Conservation (phyloP, 2,888 invertebrate species). For the Cheilosia soror region DNA sequence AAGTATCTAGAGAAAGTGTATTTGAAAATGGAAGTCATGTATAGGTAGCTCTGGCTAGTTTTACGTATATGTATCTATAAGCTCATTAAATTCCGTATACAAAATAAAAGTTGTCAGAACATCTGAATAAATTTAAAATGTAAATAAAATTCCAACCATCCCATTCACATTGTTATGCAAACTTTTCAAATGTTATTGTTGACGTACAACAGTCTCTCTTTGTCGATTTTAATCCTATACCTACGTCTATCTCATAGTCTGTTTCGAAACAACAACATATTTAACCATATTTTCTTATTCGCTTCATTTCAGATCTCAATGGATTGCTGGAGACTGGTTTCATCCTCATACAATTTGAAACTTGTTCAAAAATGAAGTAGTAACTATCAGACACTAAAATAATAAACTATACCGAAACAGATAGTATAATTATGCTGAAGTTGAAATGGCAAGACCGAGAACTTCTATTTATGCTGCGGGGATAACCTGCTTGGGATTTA, state of each 20-base stretch:
- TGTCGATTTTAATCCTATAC: background rate
- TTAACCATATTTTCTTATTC: background rate
- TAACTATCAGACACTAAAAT: background rate
- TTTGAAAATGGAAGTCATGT: too few species aligned
- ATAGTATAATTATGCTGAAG: constrained; percentile 79
- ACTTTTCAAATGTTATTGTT: constrained; percentile 1
- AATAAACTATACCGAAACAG: constrained; percentile 29
- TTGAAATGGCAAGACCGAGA: constrained; percentile 83
- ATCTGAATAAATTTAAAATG: background rate
- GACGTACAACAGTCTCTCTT: background rate
- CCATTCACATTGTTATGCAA: background rate
- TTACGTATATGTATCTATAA: too few species aligned
- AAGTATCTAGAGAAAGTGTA: too few species aligned
- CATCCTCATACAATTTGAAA: constrained; percentile 20
- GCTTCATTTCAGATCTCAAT: constrained; percentile 43
- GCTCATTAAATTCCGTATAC: too few species aligned
- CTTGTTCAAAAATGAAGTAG: constrained; percentile 11
- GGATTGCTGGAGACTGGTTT: constrained; percentile 21
- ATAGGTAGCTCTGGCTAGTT: too few species aligned
- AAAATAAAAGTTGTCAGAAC: too few species aligned
- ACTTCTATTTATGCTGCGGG: constrained; percentile 83
- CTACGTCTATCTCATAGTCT: background rate
- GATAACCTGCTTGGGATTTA: constrained; percentile 86
- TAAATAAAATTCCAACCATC: background rate
- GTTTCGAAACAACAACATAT: background rate